Evolutionary conservation across 2,113 vertebrate species (phyloP).

Genomic region (Pseudorhombus dupliciocellatus): DNA sequence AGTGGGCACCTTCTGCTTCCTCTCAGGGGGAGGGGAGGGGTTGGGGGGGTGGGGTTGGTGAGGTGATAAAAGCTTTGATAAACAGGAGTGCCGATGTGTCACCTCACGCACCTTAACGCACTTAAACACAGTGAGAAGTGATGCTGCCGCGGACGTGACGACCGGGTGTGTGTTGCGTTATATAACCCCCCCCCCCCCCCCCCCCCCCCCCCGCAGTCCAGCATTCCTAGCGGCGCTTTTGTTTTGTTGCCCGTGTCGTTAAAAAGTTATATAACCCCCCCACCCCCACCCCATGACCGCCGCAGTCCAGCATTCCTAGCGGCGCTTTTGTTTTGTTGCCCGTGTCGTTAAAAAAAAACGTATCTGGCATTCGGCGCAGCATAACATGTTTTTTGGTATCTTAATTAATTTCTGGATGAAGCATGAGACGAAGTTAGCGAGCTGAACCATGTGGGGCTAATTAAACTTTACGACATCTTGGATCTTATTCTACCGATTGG

Average conservation of each 20-base stretch:
- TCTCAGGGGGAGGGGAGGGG: conserved; percentile 31
- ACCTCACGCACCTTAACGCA: conserved; percentile 65
- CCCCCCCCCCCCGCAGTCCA: not conserved
- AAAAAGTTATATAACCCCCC: no score
- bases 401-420: not conserved
- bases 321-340: not conserved
- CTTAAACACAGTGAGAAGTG: conserved; percentile 56
- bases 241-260: not conserved
- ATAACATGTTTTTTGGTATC: not conserved
- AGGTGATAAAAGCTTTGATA: conserved; percentile 80
- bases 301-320: conserved; percentile 1
- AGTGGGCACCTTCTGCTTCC: conserved; percentile 64
- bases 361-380: conserved; percentile 1
- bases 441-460: not conserved
- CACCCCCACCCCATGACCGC: conserved; percentile 14
- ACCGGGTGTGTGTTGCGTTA: conserved; percentile 3
- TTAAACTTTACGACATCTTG: not conserved
- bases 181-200: conserved; percentile 26
- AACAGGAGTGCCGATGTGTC: conserved; percentile 76
- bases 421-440: not conserved
- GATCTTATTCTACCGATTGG: not conserved
- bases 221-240: not conserved
- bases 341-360: not conserved
- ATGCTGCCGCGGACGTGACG: not conserved
- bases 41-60: conserved; percentile 44